Evolutionary conservation across 1,140 invertebrate species (phyloP).

Genomic region (Pararge aegeria): DNA sequence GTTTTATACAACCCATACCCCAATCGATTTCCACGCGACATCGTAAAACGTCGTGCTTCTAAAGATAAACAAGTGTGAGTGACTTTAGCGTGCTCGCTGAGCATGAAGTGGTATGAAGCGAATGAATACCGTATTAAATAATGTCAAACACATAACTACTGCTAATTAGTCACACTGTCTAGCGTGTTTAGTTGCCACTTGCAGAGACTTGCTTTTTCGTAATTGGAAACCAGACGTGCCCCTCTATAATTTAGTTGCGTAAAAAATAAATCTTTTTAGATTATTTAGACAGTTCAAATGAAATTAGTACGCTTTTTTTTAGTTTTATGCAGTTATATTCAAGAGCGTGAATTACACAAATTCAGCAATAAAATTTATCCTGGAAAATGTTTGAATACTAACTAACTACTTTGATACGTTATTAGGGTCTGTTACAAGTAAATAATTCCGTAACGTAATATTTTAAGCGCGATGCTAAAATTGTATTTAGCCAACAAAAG

Average conservation of each 20-base stretch:
- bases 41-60: slow-evolving; percentile 4
- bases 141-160: neutral
- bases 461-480: neutral
- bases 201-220: neutral
- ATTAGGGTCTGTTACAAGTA: too few species aligned
- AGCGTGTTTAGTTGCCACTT: slow-evolving; percentile 11
- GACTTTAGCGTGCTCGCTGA: slow-evolving; percentile 14
- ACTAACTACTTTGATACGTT: too few species aligned
- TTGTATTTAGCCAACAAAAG: neutral
- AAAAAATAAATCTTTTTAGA: too few species aligned
- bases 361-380: too few species aligned
- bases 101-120: neutral
- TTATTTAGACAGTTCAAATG: too few species aligned
- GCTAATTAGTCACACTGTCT: neutral
- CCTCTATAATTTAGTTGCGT: neutral
- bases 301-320: too few species aligned
- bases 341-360: too few species aligned
- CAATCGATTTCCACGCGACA: too few species aligned
- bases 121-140: slow-evolving; percentile 7
- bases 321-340: too few species aligned
- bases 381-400: too few species aligned
- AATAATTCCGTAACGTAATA: too few species aligned
- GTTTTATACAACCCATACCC: too few species aligned
- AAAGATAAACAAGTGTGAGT: slow-evolving; percentile 7
- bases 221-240: neutral